Evolutionary conservation across 2,888 invertebrate species (phyloP).

Genomic region (Dione juno): DNA sequence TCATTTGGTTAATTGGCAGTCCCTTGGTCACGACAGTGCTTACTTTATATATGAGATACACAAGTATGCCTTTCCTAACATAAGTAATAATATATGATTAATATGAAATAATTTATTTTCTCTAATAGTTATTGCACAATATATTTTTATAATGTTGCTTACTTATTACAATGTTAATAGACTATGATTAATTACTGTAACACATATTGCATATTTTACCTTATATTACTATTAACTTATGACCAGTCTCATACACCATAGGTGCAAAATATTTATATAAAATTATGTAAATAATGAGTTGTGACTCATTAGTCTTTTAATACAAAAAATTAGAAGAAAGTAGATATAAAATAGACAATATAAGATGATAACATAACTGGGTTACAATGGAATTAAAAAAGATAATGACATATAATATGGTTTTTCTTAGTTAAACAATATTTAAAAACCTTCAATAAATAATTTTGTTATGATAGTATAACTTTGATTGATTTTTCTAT

Average conservation of each 20-base stretch:
- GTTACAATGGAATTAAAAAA: too few relatives aligned
- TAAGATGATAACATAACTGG: background rate
- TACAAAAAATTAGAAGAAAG: background rate
- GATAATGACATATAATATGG: background rate
- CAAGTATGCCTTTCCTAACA: background rate
- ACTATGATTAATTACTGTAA: constrained; percentile 1
- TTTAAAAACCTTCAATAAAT: background rate
- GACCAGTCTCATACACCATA: constrained; percentile 41
- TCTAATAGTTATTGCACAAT: constrained; percentile 28
- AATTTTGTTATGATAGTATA: constrained; percentile 60
- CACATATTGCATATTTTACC: constrained; percentile 10
- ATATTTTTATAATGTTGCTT: background rate
- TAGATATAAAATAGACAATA: background rate
- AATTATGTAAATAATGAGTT: constrained; percentile 4
- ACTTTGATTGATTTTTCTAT: constrained; percentile 89
- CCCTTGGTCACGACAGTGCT: background rate
- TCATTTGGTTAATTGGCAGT: constrained; percentile 1
- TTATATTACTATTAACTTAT: constrained; percentile 26
- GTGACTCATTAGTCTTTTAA: constrained; percentile 5
- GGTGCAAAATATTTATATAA: constrained; percentile 33
- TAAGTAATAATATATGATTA: background rate
- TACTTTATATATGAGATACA: background rate
- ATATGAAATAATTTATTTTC: background rate
- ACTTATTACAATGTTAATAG: background rate
- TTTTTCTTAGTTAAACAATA: background rate